Conservation (phyloP, 1,140 invertebrate species). For the Cydia splendana region DNA sequence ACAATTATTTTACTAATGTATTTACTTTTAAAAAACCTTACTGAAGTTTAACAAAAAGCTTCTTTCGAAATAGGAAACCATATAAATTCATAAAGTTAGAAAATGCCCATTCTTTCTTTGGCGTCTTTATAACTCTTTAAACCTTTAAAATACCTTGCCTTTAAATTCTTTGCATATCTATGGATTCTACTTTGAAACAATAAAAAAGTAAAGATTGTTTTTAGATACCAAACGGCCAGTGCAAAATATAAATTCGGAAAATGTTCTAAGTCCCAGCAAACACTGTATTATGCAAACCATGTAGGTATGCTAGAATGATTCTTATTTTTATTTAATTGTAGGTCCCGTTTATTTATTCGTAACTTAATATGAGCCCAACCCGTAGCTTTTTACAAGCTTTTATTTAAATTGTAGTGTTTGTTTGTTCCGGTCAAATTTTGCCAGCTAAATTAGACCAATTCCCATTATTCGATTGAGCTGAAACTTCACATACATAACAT, state of each 20-base stretch:
- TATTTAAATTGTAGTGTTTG: too few relatives aligned
- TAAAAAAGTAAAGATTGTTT: not conserved
- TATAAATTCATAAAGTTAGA: not conserved
- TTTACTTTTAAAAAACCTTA: not conserved
- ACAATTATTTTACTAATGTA: not conserved
- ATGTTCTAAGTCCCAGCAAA: too few relatives aligned
- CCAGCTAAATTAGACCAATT: too few relatives aligned
- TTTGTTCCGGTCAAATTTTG: too few relatives aligned
- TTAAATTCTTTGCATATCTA: not conserved
- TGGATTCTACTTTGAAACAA: not conserved
- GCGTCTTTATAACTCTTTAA: conserved; percentile 10
- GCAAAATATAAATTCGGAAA: too few relatives aligned
- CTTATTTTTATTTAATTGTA: not conserved
- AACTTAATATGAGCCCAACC: not conserved
- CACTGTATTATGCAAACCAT: too few relatives aligned
- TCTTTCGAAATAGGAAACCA: not conserved
- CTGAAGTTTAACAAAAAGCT: not conserved
- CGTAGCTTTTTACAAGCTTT: too few relatives aligned
- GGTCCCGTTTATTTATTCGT: too few relatives aligned
- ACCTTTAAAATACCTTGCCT: not conserved
- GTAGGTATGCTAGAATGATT: too few relatives aligned
- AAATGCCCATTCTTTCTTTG: not conserved
- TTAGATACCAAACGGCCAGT: not conserved
- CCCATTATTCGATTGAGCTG: too few relatives aligned
- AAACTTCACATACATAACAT: too few relatives aligned